Base-by-base conservation (phyloP, 2,888 invertebrate genomes). In the Ypsolopha scabrella region DNA sequence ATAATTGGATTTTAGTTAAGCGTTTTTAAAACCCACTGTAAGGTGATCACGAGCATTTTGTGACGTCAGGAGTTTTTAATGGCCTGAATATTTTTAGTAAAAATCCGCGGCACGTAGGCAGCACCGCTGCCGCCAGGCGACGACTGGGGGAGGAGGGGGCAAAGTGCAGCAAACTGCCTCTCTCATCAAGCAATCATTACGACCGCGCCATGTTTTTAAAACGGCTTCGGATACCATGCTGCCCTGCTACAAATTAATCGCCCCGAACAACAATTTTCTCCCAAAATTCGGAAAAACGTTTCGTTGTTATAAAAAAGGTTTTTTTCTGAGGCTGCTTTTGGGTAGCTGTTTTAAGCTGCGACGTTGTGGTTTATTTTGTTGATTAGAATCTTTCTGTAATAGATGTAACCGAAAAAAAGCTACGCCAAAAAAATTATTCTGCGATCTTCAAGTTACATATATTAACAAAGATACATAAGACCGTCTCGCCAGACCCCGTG, bases 121-220 rank as follows among this genome's bases (percentile, higher is more conserved):
- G 24, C 24, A 24, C 43, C 43, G 43, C 41, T 41, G n/a, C 24
- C 24, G 24, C 24, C 24, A 24, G 24, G 24, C 24, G 4, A 24
- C 24, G 24, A 24, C 2, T 24, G 24, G 24, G 24, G 24, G 24
- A 24, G 58, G 51, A 39, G 57, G 58, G 57, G 51, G 59, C 59
- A 55, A 59, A 65, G 61, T 70, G 70, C 72, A 73, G 63, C 68
- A 58, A 58, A 63, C 71, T 69, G 74, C 68, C 72, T 70, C 64
- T 71, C 72, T 79, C 81, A 81, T 81, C 80, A 80, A 80, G 80
- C 75, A 72, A 75, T 78, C 81, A 80, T 82, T 82, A 81, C 73
- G 79, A 68, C 67, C 64, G 81, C 81, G 75, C 82, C 83, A 83
- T 73, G 78, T 85, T 85, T 85, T 83, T 80, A 78, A 80, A 85